These are phyloP conservation scores for Eristalis tenax DNA, from an alignment of 2,888 invertebrate genomes.

Conservation along the genomic window DNA sequence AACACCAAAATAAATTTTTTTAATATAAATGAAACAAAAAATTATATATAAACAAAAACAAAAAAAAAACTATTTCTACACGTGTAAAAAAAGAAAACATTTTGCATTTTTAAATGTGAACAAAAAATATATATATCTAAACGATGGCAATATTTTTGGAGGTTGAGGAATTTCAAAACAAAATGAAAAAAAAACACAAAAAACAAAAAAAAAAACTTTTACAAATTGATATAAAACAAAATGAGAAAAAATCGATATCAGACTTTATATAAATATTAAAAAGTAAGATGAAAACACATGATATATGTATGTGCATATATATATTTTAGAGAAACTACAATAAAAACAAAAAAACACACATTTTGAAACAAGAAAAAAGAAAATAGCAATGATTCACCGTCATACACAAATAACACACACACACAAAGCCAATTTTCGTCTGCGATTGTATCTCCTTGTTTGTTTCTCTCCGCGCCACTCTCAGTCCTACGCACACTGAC, in stretches of 20 bases:
- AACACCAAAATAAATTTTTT: slow-evolving; percentile 66
- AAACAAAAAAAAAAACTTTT: slow-evolving; percentile 56
- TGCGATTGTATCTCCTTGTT: not conserved
- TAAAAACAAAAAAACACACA: slow-evolving; percentile 24
- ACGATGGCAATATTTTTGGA: slow-evolving; percentile 77
- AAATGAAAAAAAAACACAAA: slow-evolving; percentile 48
- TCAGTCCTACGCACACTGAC: not conserved
- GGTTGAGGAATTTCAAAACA: slow-evolving; percentile 75
- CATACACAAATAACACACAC: not conserved
- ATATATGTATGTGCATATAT: slow-evolving; percentile 63
- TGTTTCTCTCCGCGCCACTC: not conserved
- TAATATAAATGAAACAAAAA: slow-evolving; percentile 38
- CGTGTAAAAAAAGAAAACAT: slow-evolving; percentile 44
- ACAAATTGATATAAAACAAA: slow-evolving; percentile 62
- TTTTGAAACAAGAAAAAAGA: slow-evolving; percentile 22
- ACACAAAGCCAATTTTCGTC: not conserved
- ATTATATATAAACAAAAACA: slow-evolving; percentile 30
- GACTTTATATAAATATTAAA: slow-evolving; percentile 63
- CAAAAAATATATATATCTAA: slow-evolving; percentile 70
- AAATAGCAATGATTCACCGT: slow-evolving; percentile 29
- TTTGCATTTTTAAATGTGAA: slow-evolving; percentile 61
- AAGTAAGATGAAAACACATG: slow-evolving; percentile 53
- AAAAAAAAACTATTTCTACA: slow-evolving; percentile 53
- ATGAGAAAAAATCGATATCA: slow-evolving; percentile 62
- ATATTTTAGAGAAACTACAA: slow-evolving; percentile 52